Base-by-base conservation (phyloP, 2,888 invertebrate species). In the Oasisia sp. region DNA sequence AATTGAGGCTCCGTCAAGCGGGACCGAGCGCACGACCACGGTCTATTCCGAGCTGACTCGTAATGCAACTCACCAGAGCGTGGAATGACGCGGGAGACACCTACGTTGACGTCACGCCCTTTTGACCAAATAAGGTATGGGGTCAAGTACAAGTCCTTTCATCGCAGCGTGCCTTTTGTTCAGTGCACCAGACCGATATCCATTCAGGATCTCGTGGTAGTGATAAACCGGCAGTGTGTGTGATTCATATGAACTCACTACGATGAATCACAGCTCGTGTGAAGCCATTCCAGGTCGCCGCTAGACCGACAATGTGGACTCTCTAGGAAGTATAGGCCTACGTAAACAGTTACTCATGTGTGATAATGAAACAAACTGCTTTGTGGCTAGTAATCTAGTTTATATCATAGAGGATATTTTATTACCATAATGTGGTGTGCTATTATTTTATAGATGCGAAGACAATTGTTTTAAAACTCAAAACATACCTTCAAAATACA, bases 91-190 rank as follows among this genome's bases (percentile, higher is more conserved):
- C 74, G 74, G n/a, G 27, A 38, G 38, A 4, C 38, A 38, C 38
- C 38, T 1, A n/a, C 74, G 74, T 14, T n/a, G 74, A 27, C 74
- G 74, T 74, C 74, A 74, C n/a, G 74, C 74, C 50, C 27, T 19
- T 74, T 74, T 74, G 74, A 74, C 74, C 74, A 27, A 74, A 74
- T 74, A 74, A 74, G 74, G 74, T 27, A 74, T 74, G 74, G 74
- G 74, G 74, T 74, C 19, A 74, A 3, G 27, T 4, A 27, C 27
- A n/a, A 7, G 7, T 74, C 74, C 5, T 74, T 7, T 19, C 74
- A 74, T 74, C 7, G 74, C 74, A 7, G 74, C 27, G 74, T n/a
- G 27, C 19, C 74, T 1, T 74, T 74, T 74, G 74, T 74, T 27
- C 19, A 27, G 74, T 74, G 74, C 74, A 27, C 7, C 19, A 74